Base-by-base conservation (phyloP, 2,797 vertebrate genomes). In the Syncerus caffer region DNA sequence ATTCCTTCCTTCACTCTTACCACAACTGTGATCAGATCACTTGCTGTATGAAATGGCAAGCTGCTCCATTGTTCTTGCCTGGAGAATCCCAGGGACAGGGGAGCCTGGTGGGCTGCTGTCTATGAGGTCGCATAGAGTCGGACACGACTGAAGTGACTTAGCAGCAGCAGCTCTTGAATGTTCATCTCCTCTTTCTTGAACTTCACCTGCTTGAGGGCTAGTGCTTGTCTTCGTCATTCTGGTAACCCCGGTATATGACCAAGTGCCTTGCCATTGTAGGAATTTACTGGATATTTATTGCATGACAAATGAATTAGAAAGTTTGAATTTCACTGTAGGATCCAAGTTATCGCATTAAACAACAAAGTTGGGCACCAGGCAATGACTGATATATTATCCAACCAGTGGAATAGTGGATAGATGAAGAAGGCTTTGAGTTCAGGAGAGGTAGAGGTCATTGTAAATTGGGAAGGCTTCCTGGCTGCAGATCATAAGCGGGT, bases 381-480 rank as follows among this genome's bases (percentile, higher is more conserved):
- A 85, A 76, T 78, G 85, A 19, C 85, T 78, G 86, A 58, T 79
- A 25, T 38, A 55, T 90, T 79, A 79, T 71, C 88, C 88, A 88
- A 45, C 13, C 55, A 89, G 51, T 71, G 60, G 25, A 45, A 62
- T 15, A 47, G 45, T 85, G 78, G 71, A 21, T 29, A 38, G 47
- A 50, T 71, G 15, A 47, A 67, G 85, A 42, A 29, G 14, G 16
- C 64, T 67, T 45, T 27, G 62, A 71, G 42, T 71, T 94, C 92
- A 96, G 58, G 58, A 90, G 84, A 82, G 78, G 71, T 34, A 23
- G 25, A 25, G 74, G 64, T 47, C 76, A 25, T 19, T 34, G 7
- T 53, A 85, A 67, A 89, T 25, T 21, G 34, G 91, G 64, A 96
- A 89, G 80, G 29, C 23, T 95, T 93, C 80, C 51, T 93, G 96